Conservation (phyloP, 2,888 invertebrate genomes). For the Hydriomena furcata region DNA sequence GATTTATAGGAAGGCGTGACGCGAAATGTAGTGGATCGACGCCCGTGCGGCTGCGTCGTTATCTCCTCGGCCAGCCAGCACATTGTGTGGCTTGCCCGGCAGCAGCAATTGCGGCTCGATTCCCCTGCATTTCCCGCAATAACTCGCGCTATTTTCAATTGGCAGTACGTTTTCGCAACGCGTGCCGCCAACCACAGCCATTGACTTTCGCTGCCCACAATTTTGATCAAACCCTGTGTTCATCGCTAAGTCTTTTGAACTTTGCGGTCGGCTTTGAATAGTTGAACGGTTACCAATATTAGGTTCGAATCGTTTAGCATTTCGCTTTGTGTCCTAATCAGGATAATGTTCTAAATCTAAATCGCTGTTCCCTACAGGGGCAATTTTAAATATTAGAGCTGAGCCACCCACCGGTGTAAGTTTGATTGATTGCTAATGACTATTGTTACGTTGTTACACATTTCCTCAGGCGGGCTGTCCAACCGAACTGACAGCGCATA, state of each 20-base stretch:
- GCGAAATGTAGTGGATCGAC: conserved; percentile 46
- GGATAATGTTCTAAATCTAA: conserved; percentile 9
- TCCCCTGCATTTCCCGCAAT: conserved; percentile 69
- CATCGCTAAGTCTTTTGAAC: conserved; percentile 44
- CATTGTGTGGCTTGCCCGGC: conserved; percentile 66
- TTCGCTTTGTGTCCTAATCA: conserved; percentile 6
- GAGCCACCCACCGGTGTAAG: conserved; percentile 58
- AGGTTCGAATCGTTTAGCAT: conserved; percentile 46
- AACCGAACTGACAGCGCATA: conserved; percentile 54
- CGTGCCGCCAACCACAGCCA: conserved; percentile 70
- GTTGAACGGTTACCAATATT: conserved; percentile 47
- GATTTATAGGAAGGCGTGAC: conserved; percentile 48
- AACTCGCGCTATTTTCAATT: conserved; percentile 76
- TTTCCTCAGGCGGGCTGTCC: conserved; percentile 55
- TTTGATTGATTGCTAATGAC: conserved; percentile 78
- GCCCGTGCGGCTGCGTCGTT: conserved; percentile 49
- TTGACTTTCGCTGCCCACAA: conserved; percentile 59
- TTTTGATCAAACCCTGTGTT: conserved; percentile 70
- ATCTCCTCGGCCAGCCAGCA: conserved; percentile 45
- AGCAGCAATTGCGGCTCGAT: conserved; percentile 69
- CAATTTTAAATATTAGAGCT: conserved; percentile 57
- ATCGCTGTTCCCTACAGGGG: conserved; percentile 43
- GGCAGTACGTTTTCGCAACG: conserved; percentile 67
- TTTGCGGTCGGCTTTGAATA: conserved; percentile 48
- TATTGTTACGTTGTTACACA: conserved; percentile 72